A percentile compares a stretch with the other conserved stretches of the same genome.
These are phyloP conservation scores for Pterobdella sp. DNA, from an alignment of 2,888 invertebrate species.

Conservation along the genomic window DNA sequence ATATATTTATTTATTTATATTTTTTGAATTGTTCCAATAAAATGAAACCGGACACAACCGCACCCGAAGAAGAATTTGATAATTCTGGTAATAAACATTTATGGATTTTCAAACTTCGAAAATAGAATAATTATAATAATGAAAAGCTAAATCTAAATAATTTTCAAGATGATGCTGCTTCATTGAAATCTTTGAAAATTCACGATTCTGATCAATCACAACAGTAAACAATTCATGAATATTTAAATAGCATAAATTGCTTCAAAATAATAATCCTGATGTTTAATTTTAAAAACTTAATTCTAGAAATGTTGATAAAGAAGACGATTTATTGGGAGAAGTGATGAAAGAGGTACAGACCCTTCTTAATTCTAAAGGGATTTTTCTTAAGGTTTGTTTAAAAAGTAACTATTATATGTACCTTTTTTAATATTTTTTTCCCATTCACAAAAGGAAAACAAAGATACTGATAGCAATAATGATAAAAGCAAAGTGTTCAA, in stretches of 20 bases:
- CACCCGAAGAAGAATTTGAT: slow-evolving; percentile 27
- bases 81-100: slow-evolving; percentile 9
- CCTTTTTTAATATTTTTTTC: too few relatives aligned
- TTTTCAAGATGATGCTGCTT: background rate
- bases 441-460: too few relatives aligned
- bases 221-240: background rate
- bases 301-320: background rate
- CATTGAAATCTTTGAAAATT: background rate
- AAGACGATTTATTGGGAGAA: background rate
- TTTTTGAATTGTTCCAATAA: too few relatives aligned
- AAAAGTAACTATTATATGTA: too few relatives aligned
- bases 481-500: background rate
- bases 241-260: too few relatives aligned
- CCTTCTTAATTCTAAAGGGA: slow-evolving; percentile 2
- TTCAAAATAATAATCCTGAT: background rate
- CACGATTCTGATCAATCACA: background rate
- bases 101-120: background rate
- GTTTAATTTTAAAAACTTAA: background rate
- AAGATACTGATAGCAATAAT: background rate
- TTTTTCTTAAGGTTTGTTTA: background rate
- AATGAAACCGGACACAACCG: slow-evolving; percentile 27
- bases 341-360: slow-evolving; percentile 8
- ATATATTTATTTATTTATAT: too few relatives aligned
- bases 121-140: too few relatives aligned
- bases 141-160: too few relatives aligned